Conservation (phyloP, 2,797 vertebrate genomes). For the Coccyzus lansbergi region DNA sequence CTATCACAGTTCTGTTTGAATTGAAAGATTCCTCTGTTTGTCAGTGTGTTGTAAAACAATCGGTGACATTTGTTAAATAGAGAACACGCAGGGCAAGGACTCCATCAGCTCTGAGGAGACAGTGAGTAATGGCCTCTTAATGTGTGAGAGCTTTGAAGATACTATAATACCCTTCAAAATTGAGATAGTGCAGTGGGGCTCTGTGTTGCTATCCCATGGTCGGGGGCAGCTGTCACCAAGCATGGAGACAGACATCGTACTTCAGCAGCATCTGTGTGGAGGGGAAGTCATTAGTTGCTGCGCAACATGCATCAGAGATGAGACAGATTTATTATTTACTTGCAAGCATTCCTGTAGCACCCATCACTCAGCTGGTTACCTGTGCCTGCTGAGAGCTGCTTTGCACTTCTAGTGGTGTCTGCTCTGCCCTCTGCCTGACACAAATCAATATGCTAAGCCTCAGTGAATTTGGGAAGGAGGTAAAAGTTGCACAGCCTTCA, state of each 20-base stretch:
- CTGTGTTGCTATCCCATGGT: not conserved
- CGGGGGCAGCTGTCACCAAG: fast-evolving
- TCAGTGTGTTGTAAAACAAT: slow-evolving; percentile 48
- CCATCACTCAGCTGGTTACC: slow-evolving; percentile 7
- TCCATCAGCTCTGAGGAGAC: slow-evolving; percentile 53
- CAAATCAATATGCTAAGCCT: not conserved
- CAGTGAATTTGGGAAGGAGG: not conserved
- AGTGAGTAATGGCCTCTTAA: slow-evolving; percentile 64
- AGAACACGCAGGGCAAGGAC: slow-evolving; percentile 62
- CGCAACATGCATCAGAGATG: not conserved
- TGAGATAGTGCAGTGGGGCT: not conserved
- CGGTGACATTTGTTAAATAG: slow-evolving; percentile 69
- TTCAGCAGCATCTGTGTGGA: not conserved
- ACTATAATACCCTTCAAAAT: slow-evolving; percentile 59
- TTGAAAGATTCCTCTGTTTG: slow-evolving; percentile 45
- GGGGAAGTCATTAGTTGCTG: not conserved
- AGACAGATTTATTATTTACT: slow-evolving; percentile 49
- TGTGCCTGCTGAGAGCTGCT: fast-evolving
- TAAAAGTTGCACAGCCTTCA: not conserved
- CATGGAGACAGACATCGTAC: not conserved
- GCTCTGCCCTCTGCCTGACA: not conserved
- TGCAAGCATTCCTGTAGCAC: fast-evolving
- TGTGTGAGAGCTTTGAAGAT: slow-evolving; percentile 51
- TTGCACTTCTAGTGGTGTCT: not conserved
- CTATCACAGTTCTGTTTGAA: not conserved